A percentile compares a stretch with the other conserved stretches of the same genome.
Evolutionary conservation across 2,113 vertebrate species (phyloP).

Genomic region (Pithys albifrons): DNA sequence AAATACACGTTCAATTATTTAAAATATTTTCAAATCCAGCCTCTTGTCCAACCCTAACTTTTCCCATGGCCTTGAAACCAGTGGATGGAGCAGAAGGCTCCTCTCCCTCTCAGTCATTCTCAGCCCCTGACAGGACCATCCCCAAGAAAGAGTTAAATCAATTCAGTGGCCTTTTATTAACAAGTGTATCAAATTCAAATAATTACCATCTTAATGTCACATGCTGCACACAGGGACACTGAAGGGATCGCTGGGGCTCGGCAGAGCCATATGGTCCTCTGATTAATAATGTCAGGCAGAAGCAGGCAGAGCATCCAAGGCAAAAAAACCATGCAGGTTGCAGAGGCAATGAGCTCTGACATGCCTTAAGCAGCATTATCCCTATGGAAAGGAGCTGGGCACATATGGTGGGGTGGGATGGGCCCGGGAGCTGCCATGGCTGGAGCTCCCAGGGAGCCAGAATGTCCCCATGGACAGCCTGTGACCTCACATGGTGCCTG

Average conservation of each 20-base stretch:
- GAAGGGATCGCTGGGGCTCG: background rate
- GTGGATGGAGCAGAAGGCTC: rapidly evolving
- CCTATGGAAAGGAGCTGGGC: rapidly evolving
- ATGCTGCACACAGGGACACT: background rate
- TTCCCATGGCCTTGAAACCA: background rate
- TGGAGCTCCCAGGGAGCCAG: background rate
- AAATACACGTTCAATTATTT: background rate
- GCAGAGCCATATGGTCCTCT: conserved; percentile 5
- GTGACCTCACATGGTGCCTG: background rate
- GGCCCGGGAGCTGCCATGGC: background rate
- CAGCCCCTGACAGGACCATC: background rate
- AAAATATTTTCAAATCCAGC: background rate
- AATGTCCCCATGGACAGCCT: background rate
- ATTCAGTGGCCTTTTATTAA: background rate
- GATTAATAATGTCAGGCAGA: background rate
- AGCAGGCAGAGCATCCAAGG: background rate
- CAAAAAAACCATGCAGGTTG: background rate
- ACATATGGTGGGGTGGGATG: rapidly evolving
- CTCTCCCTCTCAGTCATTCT: background rate
- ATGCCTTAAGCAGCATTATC: rapidly evolving
- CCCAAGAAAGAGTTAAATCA: background rate
- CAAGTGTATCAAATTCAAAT: background rate
- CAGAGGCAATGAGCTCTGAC: background rate
- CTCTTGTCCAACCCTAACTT: background rate
- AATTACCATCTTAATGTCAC: conserved; percentile 1